Percentiles rank a stretch among this genome's conserved stretches.
phyloP scores from a whole-genome alignment of 2,797 vertebrate species.

The Premnoplex brunnescens region DNA sequence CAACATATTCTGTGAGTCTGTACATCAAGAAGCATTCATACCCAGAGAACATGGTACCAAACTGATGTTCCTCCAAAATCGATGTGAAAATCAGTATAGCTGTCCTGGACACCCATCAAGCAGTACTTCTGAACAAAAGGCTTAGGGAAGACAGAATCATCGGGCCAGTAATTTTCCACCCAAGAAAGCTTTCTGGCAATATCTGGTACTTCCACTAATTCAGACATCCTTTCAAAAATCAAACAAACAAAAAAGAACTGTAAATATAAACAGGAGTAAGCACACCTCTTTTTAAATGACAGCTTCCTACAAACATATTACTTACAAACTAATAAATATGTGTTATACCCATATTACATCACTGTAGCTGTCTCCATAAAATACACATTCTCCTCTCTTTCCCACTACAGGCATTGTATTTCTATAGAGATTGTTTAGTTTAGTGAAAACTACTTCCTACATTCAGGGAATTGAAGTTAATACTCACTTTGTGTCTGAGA shows the following conservation, averaged over 20 bases:
- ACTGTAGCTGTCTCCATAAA: background rate
- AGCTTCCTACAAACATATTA: background rate
- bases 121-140: slow-evolving; percentile 99
- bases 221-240: slow-evolving; percentile 87
- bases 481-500: slow-evolving; percentile 96
- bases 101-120: slow-evolving; percentile 96
- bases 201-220: slow-evolving; percentile 94
- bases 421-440: background rate
- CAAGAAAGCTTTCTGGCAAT: slow-evolving; percentile 97
- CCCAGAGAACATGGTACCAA: slow-evolving; percentile 99
- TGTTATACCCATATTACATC: background rate
- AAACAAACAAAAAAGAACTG: background rate
- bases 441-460: slow-evolving; percentile 35
- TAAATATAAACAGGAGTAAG: slow-evolving; percentile 48
- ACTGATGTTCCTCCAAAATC: slow-evolving; percentile 99
- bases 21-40: slow-evolving; percentile 71
- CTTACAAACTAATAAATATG: background rate
- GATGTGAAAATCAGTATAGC: slow-evolving; percentile 99
- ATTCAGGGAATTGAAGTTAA: slow-evolving; percentile 13
- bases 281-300: background rate
- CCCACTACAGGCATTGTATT: background rate
- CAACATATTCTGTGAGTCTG: background rate
- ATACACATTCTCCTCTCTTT: background rate
- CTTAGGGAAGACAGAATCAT: slow-evolving; percentile 97
- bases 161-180: slow-evolving; percentile 99